Conservation (phyloP, 1,140 invertebrate species). For the Microvelia longipes region DNA sequence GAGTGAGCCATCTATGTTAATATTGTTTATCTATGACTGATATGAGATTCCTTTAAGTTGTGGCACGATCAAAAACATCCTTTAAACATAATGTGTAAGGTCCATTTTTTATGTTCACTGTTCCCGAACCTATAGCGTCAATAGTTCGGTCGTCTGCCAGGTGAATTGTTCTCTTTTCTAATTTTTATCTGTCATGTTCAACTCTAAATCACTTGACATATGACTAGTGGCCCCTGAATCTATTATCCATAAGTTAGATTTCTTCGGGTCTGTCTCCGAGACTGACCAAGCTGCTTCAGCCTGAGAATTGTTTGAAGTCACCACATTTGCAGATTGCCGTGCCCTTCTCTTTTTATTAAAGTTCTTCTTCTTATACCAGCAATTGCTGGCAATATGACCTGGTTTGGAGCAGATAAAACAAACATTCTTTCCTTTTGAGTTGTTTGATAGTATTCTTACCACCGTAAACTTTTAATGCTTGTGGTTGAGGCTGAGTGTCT, state of each 20-base stretch:
- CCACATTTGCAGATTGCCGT: neutral
- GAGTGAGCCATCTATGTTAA: too few relatives aligned
- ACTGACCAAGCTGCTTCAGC: neutral
- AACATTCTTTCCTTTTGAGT: neutral
- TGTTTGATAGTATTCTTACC: too few relatives aligned
- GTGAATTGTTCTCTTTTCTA: neutral
- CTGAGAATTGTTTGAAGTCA: neutral
- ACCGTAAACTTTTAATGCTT: neutral
- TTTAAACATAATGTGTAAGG: neutral
- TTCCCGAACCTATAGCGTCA: neutral
- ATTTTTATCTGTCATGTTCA: neutral
- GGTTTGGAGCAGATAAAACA: neutral
- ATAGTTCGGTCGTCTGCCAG: neutral
- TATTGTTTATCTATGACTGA: too few relatives aligned
- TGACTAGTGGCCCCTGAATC: neutral
- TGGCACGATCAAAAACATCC: neutral
- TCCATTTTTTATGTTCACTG: neutral
- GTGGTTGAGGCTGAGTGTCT: neutral
- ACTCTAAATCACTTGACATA: neutral
- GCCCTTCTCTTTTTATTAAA: neutral
- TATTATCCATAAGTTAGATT: neutral
- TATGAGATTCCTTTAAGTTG: neutral
- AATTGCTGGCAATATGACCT: neutral
- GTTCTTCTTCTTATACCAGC: neutral
- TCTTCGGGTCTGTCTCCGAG: neutral